Evolutionary conservation across 2,888 invertebrate genomes (phyloP).

Genomic region (Microlaimidae sp.): DNA sequence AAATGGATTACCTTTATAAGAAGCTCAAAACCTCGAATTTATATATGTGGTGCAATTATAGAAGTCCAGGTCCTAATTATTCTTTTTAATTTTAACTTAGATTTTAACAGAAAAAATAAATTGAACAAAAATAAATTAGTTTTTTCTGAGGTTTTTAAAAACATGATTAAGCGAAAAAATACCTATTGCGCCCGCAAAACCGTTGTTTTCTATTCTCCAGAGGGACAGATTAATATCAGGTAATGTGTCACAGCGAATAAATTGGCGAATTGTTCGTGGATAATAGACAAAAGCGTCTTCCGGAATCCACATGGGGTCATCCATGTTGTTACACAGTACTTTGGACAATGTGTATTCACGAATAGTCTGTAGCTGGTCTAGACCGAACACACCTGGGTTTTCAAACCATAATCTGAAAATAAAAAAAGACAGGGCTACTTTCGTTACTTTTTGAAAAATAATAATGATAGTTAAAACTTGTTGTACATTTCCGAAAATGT

Average conservation of each 20-base stretch:
- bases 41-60: too few species aligned
- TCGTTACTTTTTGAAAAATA: too few species aligned
- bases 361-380: conserved; percentile 66
- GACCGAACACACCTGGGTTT: conserved; percentile 56
- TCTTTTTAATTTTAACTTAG: too few species aligned
- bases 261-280: not conserved
- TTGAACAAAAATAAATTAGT: not conserved
- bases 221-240: conserved; percentile 6
- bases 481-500: not conserved
- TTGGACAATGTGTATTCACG: conserved; percentile 58
- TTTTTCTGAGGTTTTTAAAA: not conserved
- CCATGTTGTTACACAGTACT: conserved; percentile 74
- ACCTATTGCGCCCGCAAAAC: conserved; percentile 1
- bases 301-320: conserved; percentile 58
- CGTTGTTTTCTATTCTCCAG: conserved; percentile 2
- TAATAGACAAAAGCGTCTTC: conserved; percentile 51
- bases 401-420: conserved; percentile 10
- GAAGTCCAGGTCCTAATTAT: too few species aligned
- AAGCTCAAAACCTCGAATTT: too few species aligned
- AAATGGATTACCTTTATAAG: too few species aligned
- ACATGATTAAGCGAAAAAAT: not conserved
- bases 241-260: conserved; percentile 1
- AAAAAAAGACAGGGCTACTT: too few species aligned
- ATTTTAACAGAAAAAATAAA: not conserved
- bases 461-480: too few species aligned